Evolutionary conservation across 2,797 vertebrate genomes (phyloP), one percentile per base, ranked within the genome.

Genomic region (Pantherophis alleghaniensis): DNA sequence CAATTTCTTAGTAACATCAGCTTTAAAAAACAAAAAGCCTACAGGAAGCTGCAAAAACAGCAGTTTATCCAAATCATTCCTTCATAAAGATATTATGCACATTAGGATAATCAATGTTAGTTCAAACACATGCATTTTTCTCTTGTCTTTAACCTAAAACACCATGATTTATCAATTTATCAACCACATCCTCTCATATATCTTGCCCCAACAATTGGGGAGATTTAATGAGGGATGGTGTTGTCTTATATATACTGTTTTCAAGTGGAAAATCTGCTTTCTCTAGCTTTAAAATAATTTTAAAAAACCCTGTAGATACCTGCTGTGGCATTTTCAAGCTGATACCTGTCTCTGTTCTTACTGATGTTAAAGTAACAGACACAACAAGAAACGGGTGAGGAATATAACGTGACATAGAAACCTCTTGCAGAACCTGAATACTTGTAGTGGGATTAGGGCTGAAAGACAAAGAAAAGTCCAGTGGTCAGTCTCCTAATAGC

Each of bases 331-430:
- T 98, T 98, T 99, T 99, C 96, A 99, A 97, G 4, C 98, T 98
- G 97, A 99, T 99, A 95, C 99, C 99, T 1, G 99, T 99, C 97
- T 99, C 99, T 60, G 99, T 99, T 94, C 99, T 98, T 95, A 99
- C 99, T 2, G 99, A 99, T 0, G 99, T 99, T 96, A 99, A 98
- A 0, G 99, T 99, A 97, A 99, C 99, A 32, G 99, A 99, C 91
- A 99, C 99, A 66, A 99, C 99, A 22, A 99, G 98, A 94, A 98
- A 98, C 2, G 99, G 99, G 94, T 99, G 99, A 97, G 99, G 99
- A 97, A 99, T 99, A 96, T 99, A 99, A 92, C 99, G 99, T 59
- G 99, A 99, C 99, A 99, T 99, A 9, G 99, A 99, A 59, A 99
- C 99, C 95, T 99, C 99, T 97, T 99, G 99, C 94, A 99, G 98